Conservation (phyloP, 1,140 invertebrate genomes). For the Linepithema humile region DNA sequence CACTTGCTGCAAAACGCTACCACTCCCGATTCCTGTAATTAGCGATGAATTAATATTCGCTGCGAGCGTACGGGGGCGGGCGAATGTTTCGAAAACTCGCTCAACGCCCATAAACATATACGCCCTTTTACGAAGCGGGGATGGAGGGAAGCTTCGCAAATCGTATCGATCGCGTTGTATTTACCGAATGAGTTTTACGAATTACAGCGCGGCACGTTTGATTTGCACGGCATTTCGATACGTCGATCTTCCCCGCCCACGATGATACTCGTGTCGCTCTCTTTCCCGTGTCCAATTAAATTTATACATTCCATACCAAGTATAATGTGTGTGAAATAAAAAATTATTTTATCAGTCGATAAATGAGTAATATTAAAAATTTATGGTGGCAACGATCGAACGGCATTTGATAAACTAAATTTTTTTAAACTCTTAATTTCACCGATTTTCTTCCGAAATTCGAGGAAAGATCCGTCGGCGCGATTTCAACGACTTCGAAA, state of each 20-base stretch:
- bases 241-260: neutral
- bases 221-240: slow-evolving; percentile 41
- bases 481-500: neutral
- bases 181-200: slow-evolving; percentile 60
- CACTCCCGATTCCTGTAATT: slow-evolving; percentile 39
- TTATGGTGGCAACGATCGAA: neutral
- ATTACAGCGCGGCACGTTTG: slow-evolving; percentile 57
- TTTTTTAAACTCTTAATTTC: neutral
- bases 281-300: neutral
- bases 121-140: slow-evolving; percentile 15
- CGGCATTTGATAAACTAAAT: neutral
- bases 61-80: slow-evolving; percentile 7
- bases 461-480: neutral
- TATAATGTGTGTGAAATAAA: slow-evolving; percentile 12
- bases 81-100: slow-evolving; percentile 56
- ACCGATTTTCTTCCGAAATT: too few species aligned
- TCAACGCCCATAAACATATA: slow-evolving; percentile 54
- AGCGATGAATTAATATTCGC: slow-evolving; percentile 58
- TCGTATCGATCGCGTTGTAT: slow-evolving; percentile 54
- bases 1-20: neutral
- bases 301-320: neutral
- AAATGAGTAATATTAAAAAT: slow-evolving; percentile 2
- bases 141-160: slow-evolving; percentile 7
- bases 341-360: neutral
- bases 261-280: slow-evolving; percentile 15